A percentile compares a stretch with the other conserved stretches of the same genome.
phyloP scores from a whole-genome alignment of 2,113 vertebrate genomes.

The Cyphomyrus plagiostoma region DNA sequence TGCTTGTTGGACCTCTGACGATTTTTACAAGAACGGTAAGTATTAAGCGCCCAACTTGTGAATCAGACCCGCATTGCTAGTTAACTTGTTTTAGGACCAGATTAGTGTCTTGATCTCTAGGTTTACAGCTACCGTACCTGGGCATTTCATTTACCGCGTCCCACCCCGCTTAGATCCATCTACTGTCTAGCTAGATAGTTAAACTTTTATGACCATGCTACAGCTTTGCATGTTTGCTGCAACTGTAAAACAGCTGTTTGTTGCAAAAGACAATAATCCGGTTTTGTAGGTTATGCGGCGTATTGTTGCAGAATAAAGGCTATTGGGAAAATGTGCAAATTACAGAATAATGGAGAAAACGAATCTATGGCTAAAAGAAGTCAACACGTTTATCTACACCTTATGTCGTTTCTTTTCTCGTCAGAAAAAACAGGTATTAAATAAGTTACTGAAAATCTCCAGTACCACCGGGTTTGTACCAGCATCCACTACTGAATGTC shows the following conservation, averaged over 20 bases:
- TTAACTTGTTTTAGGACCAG: conserved; percentile 58
- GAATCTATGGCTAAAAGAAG: background rate
- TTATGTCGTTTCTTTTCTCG: background rate
- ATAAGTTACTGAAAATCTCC: background rate
- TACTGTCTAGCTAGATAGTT: background rate
- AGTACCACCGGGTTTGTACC: background rate
- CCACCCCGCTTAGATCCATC: conserved; percentile 8
- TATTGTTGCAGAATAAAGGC: background rate
- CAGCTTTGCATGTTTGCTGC: background rate
- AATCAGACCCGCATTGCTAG: conserved; percentile 38
- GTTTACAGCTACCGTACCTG: background rate
- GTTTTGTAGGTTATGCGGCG: background rate
- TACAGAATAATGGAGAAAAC: background rate
- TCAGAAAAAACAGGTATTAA: background rate
- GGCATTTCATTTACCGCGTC: conserved; percentile 30
- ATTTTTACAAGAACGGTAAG: conserved; percentile 43
- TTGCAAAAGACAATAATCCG: background rate
- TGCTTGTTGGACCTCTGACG: conserved; percentile 30
- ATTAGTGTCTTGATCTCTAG: conserved; percentile 41
- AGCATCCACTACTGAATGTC: background rate
- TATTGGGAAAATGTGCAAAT: background rate
- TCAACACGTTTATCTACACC: background rate
- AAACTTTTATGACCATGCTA: background rate
- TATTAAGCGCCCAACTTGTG: conserved; percentile 22
- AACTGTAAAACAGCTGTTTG: background rate